Conservation (phyloP, 2,113 vertebrate species). For the Phycodurus eques region DNA sequence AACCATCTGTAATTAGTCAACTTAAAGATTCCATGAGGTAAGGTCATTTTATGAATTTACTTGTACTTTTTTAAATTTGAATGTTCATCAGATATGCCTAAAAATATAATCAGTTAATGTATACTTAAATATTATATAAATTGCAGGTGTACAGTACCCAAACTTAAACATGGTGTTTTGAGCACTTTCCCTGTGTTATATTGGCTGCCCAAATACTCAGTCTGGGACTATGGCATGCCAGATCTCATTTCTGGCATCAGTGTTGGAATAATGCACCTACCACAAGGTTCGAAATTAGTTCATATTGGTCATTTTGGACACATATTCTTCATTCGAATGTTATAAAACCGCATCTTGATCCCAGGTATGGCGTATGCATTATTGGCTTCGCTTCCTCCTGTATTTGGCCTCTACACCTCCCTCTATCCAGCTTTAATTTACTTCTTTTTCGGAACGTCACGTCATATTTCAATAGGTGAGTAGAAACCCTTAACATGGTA, state of each 20-base stretch:
- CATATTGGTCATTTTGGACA: background rate
- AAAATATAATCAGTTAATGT: background rate
- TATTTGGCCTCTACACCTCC: slow-evolving; percentile 89
- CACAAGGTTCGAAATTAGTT: slow-evolving; percentile 80
- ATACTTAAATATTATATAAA: slow-evolving; percentile 4
- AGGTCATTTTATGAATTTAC: slow-evolving; percentile 8
- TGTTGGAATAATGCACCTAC: slow-evolving; percentile 97
- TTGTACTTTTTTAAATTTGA: background rate
- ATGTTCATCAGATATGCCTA: background rate
- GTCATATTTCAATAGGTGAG: slow-evolving; percentile 92
- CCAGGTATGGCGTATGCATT: slow-evolving; percentile 92
- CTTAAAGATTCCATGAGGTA: slow-evolving; percentile 71
- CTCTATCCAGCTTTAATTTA: slow-evolving; percentile 91
- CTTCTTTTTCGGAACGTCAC: slow-evolving; percentile 93
- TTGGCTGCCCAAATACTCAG: slow-evolving; percentile 89
- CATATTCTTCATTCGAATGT: background rate
- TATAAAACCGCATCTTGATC: background rate
- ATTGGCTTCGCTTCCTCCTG: slow-evolving; percentile 88
- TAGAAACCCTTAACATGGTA: slow-evolving; percentile 15
- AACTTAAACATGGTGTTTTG: slow-evolving; percentile 71
- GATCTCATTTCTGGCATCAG: slow-evolving; percentile 89
- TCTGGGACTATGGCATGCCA: slow-evolving; percentile 87
- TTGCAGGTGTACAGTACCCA: slow-evolving; percentile 75
- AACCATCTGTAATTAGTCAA: slow-evolving; percentile 37
- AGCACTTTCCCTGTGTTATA: slow-evolving; percentile 79